These are phyloP conservation scores for Tromatobia lineatoria DNA, from an alignment of 2,888 invertebrate genomes.

Conservation along the genomic window DNA sequence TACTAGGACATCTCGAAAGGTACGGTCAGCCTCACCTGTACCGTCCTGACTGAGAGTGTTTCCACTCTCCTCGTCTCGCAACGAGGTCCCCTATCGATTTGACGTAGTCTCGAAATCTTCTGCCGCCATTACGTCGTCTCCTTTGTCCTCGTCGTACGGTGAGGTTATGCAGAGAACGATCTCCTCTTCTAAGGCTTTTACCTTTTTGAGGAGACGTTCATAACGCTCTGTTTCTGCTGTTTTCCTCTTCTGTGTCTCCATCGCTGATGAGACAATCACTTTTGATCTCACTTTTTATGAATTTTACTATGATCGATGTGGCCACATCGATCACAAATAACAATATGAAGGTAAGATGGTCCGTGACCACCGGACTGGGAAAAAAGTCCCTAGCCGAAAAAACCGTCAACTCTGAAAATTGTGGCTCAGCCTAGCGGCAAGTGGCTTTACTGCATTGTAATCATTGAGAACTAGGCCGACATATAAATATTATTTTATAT, in stretches of 20 bases:
- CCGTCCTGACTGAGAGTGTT: not conserved
- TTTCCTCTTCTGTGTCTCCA: not conserved
- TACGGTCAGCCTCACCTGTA: slow-evolving; percentile 22
- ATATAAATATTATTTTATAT: too few species aligned
- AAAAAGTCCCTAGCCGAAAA: slow-evolving; percentile 3
- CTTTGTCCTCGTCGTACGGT: not conserved
- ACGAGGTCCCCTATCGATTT: not conserved
- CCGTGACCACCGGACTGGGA: not conserved
- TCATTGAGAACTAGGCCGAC: too few species aligned
- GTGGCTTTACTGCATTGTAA: too few species aligned
- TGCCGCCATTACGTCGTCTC: not conserved
- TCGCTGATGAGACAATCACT: not conserved
- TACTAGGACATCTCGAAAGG: not conserved
- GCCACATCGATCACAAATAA: not conserved
- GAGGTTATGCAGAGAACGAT: not conserved
- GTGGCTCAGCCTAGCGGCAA: too few species aligned
- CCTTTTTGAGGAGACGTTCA: not conserved
- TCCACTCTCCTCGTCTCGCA: not conserved
- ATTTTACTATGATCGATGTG: not conserved
- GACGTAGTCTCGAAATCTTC: not conserved
- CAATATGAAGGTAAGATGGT: slow-evolving; percentile 1
- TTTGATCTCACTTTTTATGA: not conserved
- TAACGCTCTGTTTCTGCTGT: not conserved
- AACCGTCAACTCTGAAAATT: not conserved
- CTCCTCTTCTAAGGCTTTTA: slow-evolving; percentile 2